Conservation (phyloP, 1,140 invertebrate species). For the Bombus breviceps region DNA sequence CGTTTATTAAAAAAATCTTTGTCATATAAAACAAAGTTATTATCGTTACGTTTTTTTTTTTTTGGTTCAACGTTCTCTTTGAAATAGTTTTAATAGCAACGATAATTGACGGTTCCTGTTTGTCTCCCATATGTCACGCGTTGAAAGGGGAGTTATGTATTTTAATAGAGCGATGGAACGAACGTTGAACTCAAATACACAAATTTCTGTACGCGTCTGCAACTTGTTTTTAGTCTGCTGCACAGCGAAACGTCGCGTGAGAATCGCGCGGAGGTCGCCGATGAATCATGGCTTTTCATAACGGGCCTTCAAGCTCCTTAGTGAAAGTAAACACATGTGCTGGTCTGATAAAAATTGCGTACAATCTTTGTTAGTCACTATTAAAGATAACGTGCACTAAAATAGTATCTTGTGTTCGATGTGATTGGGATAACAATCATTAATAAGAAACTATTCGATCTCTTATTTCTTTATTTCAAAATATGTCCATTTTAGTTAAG, state of each 20-base stretch:
- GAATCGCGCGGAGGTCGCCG: neutral
- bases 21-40: neutral
- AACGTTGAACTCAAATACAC: conserved; percentile 6
- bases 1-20: neutral
- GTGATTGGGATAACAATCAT: neutral
- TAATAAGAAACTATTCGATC: neutral
- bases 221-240: neutral
- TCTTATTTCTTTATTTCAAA: neutral
- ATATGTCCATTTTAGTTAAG: no score
- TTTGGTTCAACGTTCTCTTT: neutral
- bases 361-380: neutral
- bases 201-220: neutral
- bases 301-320: neutral
- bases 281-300: conserved; percentile 38
- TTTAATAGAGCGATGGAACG: neutral
- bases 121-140: neutral
- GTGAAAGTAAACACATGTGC: neutral
- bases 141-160: neutral
- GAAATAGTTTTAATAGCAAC: neutral
- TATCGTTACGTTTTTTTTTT: neutral
- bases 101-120: conserved; percentile 18
- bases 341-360: neutral
- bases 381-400: conserved; percentile 31
- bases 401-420: neutral
- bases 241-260: neutral